Evolutionary conservation across 2,797 vertebrate species (phyloP), one percentile per base, ranked within the genome.

Genomic region (Lateolabrax maculatus): DNA sequence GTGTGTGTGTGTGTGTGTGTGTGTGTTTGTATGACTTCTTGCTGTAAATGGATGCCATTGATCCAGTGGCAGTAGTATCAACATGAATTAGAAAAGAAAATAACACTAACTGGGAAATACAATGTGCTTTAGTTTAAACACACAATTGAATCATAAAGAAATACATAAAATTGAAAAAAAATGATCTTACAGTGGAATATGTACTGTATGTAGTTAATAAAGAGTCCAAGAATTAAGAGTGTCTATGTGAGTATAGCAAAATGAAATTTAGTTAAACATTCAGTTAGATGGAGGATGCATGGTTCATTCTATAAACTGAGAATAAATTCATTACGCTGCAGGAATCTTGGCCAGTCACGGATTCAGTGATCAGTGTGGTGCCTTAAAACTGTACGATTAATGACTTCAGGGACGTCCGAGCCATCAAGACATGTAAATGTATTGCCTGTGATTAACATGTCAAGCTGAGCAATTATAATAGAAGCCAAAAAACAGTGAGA

Each of bases 341-440:
- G 77, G 79, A 71, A 70, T 84, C 60, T 41, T 77, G 52, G 69
- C 74, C 68, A 71, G 41, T 76, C 80, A 46, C 52, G 21, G 71
- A 65, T 71, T 81, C 79, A 48, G 77, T 78, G 34, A 78, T 70
- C 67, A 84, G 56, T 49, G 43, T 39, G 72, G 43, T 29, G 80
- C 82, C 75, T 79, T 53, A 77, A 52, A 43, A 72, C 49, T 56
- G 64, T 70, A 53, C 79, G 82, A 91, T 69, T 83, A 80, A 90
- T 85, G 81, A 79, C 71, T 81, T 82, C 13, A 10, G 67, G 75
- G 72, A 77, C 21, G 18, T 75, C 67, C 68, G 64, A 79, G 71
- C 49, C 64, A 55, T 75, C 51, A 67, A 79, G 53, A 72, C 62
- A 34, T 88, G 53, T 48, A 80, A 88, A 79, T 80, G 23, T 85